These are phyloP conservation scores for Ganaspis brasiliensis DNA, from an alignment of 2,888 invertebrate genomes.

Conservation along the genomic window DNA sequence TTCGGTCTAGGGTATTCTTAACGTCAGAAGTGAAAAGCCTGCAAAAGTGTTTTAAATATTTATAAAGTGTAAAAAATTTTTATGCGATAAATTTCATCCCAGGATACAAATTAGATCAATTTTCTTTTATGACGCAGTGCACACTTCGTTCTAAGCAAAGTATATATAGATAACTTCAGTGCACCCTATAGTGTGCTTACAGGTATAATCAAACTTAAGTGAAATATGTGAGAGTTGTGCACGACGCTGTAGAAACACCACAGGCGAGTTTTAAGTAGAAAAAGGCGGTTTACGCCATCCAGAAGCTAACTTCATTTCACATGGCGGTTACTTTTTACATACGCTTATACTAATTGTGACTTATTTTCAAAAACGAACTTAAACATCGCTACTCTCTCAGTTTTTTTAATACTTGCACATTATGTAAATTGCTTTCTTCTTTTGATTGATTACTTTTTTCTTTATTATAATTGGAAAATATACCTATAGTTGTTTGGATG, in stretches of 20 bases:
- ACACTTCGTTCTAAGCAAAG: slow-evolving; percentile 4
- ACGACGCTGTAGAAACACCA: neutral
- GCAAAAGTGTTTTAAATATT: neutral
- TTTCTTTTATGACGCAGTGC: slow-evolving; percentile 9
- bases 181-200: slow-evolving; percentile 12
- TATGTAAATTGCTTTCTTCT: too few species aligned
- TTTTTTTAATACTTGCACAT: too few species aligned
- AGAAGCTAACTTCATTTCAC: slow-evolving; percentile 1
- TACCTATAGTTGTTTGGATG: too few species aligned
- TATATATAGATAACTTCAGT: slow-evolving; percentile 10
- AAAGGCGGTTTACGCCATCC: neutral
- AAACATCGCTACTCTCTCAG: neutral
- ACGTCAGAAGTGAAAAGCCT: neutral
- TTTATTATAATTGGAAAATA: too few species aligned
- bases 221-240: slow-evolving; percentile 18
- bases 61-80: neutral
- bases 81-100: slow-evolving; percentile 1
- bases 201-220: slow-evolving; percentile 15
- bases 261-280: slow-evolving; percentile 11
- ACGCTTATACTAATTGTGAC: neutral
- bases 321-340: slow-evolving; percentile 1
- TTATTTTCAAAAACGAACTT: neutral
- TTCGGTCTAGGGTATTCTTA: too few species aligned
- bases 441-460: too few species aligned
- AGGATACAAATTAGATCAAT: slow-evolving; percentile 18